These are phyloP conservation scores for Gadopsis bispinosus DNA, from an alignment of 2,797 vertebrate genomes.

Conservation along the genomic window DNA sequence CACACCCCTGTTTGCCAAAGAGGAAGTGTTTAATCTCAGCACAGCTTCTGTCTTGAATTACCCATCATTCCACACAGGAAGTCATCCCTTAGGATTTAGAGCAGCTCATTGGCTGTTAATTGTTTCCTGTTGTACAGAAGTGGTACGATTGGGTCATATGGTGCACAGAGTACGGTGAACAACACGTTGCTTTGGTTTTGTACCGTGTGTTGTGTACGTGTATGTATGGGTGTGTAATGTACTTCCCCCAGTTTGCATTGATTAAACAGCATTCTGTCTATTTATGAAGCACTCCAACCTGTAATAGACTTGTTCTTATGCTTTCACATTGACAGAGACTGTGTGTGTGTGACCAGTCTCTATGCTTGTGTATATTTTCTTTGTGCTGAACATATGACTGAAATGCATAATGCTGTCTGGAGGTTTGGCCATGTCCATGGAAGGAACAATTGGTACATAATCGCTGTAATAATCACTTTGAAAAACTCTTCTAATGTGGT, in stretches of 20 bases:
- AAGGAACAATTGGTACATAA: conserved; percentile 73
- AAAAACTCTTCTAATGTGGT: conserved; percentile 59
- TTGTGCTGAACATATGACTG: conserved; percentile 55
- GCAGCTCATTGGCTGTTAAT: conserved; percentile 82
- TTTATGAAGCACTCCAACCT: conserved; percentile 15
- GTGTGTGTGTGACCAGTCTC: conserved; percentile 25
- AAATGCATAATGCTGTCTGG: conserved; percentile 49
- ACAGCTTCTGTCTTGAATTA: conserved; percentile 81
- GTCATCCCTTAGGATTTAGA: conserved; percentile 80
- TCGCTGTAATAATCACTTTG: conserved; percentile 71
- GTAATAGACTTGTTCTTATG: conserved; percentile 10
- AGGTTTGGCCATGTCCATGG: conserved; percentile 54
- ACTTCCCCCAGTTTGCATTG: conserved; percentile 15
- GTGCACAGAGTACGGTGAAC: conserved; percentile 59
- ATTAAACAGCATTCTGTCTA: conserved; percentile 36
- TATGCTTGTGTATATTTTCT: conserved; percentile 45
- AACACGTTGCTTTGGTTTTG: conserved; percentile 45
- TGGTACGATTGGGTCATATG: conserved; percentile 74
- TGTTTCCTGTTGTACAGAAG: conserved; percentile 82
- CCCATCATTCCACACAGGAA: conserved; percentile 83
- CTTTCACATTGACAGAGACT: background rate
- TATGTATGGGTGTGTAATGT: conserved; percentile 31
- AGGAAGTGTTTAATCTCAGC: conserved; percentile 80
- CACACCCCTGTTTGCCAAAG: conserved; percentile 62
- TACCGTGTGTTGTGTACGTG: conserved; percentile 40